phyloP scores from a whole-genome alignment of 2,888 invertebrate species.

The Drosophila anomalipes region DNA sequence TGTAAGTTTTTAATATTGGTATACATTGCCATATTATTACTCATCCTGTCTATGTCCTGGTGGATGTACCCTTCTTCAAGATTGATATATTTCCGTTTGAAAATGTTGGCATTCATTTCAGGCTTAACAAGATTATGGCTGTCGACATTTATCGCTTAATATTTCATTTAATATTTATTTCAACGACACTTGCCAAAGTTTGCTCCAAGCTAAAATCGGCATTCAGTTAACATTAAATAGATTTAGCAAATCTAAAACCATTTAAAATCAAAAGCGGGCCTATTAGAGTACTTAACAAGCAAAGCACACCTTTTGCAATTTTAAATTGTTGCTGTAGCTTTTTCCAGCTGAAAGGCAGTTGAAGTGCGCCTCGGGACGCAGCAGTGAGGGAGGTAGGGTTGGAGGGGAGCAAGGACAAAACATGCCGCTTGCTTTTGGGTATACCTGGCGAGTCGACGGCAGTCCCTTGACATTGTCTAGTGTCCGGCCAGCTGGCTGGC shows the following conservation, averaged over 20 bases:
- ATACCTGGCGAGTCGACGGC: slow-evolving; percentile 15
- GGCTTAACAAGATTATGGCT: background rate
- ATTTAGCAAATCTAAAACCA: background rate
- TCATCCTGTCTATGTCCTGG: background rate
- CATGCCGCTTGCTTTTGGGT: slow-evolving; percentile 29
- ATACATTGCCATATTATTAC: background rate
- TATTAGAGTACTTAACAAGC: background rate
- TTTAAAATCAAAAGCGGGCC: background rate
- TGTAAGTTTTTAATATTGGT: background rate
- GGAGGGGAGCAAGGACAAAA: background rate
- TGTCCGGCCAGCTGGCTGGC: background rate
- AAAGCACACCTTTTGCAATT: slow-evolving; percentile 2
- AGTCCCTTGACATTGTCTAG: slow-evolving; percentile 46
- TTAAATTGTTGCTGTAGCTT: background rate
- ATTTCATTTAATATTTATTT: background rate
- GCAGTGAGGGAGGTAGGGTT: no score
- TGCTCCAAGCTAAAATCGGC: background rate
- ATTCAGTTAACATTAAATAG: background rate
- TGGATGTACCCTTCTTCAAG: background rate
- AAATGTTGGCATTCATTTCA: background rate
- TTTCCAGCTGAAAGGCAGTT: background rate
- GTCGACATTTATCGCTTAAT: background rate
- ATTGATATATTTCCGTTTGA: background rate
- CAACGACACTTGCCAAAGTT: background rate
- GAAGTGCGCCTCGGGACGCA: slow-evolving; percentile 19